Evolutionary conservation across 2,797 vertebrate species (phyloP).

Genomic region (Nothura maculosa): DNA sequence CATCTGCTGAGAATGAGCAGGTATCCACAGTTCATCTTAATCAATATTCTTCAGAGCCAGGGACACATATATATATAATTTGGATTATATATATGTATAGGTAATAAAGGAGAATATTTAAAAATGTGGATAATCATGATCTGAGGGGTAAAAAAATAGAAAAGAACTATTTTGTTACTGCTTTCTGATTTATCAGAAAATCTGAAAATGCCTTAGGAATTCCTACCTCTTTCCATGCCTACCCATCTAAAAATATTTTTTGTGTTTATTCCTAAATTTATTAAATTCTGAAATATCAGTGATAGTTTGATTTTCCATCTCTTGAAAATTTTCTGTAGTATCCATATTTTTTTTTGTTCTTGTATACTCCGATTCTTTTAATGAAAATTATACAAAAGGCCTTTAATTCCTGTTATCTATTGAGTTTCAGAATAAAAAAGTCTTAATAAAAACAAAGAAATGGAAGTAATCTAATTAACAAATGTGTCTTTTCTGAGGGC

Average conservation of each 20-base stretch:
- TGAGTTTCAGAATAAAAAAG: slow-evolving; percentile 9
- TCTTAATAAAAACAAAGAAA: slow-evolving; percentile 28
- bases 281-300: background rate
- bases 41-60: background rate
- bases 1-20: background rate
- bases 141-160: background rate
- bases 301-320: background rate
- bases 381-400: slow-evolving; percentile 24
- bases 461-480: slow-evolving; percentile 40
- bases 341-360: background rate
- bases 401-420: background rate
- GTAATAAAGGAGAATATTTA: background rate
- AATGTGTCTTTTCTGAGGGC: background rate
- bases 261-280: background rate
- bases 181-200: background rate
- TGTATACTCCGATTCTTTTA: background rate
- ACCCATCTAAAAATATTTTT: background rate
- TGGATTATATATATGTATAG: background rate
- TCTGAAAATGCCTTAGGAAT: background rate
- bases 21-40: background rate
- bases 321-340: background rate
- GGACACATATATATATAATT: too few species aligned
- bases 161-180: background rate
- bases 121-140: background rate
- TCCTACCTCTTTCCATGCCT: background rate